Evolutionary conservation across 2,113 vertebrate species (phyloP).

Genomic region (Oryzias curvinotus): DNA sequence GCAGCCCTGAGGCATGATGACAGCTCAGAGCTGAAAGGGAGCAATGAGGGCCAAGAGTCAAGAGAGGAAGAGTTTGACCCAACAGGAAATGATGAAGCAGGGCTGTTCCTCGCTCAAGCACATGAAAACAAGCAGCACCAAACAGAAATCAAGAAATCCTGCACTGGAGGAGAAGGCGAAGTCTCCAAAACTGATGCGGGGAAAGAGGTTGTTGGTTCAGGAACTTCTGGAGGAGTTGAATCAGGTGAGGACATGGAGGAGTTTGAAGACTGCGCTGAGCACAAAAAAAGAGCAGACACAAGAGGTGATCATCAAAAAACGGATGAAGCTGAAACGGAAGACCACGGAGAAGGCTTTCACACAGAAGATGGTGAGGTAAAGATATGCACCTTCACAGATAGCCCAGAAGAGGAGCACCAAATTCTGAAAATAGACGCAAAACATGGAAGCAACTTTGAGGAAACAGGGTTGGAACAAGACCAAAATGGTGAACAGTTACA

Average conservation of each 20-base stretch:
- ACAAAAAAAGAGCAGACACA: neutral
- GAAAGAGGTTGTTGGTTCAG: neutral
- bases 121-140: conserved; percentile 6
- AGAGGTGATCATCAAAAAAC: neutral
- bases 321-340: neutral
- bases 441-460: no score
- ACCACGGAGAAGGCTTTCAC: conserved; percentile 2
- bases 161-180: neutral
- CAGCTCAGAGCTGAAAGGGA: neutral
- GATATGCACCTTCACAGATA: neutral
- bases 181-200: neutral
- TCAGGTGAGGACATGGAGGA: neutral
- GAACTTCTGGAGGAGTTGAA: neutral
- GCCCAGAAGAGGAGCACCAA: conserved; percentile 2
- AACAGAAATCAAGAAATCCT: neutral
- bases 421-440: neutral
- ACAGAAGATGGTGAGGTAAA: neutral
- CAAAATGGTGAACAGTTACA: conserved; percentile 1
- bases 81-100: conserved; percentile 13
- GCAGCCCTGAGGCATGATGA: neutral
- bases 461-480: neutral
- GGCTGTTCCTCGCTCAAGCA: neutral
- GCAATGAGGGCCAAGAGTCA: neutral
- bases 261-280: neutral
- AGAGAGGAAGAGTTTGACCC: conserved; percentile 6